Conservation (phyloP, 2,113 vertebrate species). For the Siniperca knerii region DNA sequence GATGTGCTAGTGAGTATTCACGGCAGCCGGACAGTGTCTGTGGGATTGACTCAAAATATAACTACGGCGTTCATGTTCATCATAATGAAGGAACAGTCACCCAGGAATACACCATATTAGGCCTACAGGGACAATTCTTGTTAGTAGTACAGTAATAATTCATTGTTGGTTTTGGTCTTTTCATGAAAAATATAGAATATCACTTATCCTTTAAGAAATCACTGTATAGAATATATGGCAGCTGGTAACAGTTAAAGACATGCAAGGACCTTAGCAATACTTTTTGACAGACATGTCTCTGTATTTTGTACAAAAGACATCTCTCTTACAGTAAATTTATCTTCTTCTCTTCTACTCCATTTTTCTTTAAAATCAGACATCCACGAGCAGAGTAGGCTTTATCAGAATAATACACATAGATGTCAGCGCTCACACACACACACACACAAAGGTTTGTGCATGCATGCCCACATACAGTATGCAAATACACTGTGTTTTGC, state of each 20-base stretch:
- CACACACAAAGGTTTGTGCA: background rate
- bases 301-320: background rate
- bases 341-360: background rate
- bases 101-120: background rate
- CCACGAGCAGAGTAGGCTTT: background rate
- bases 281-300: background rate
- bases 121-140: no score
- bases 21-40: background rate
- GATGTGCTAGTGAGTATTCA: background rate
- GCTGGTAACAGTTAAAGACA: no score
- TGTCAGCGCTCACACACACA: background rate
- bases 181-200: background rate
- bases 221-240: background rate
- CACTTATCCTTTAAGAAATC: background rate
- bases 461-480: conserved; percentile 1
- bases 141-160: no score
- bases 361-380: background rate
- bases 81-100: background rate
- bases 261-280: background rate
- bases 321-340: background rate
- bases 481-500: conserved; percentile 21
- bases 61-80: background rate
- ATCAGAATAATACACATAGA: background rate
- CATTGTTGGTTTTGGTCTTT: background rate
- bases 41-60: background rate